A percentile compares a stretch with the other conserved stretches of the same genome.
These are phyloP conservation scores for Chrysotoxum bicinctum DNA, from an alignment of 2,888 invertebrate genomes.

Conservation along the genomic window DNA sequence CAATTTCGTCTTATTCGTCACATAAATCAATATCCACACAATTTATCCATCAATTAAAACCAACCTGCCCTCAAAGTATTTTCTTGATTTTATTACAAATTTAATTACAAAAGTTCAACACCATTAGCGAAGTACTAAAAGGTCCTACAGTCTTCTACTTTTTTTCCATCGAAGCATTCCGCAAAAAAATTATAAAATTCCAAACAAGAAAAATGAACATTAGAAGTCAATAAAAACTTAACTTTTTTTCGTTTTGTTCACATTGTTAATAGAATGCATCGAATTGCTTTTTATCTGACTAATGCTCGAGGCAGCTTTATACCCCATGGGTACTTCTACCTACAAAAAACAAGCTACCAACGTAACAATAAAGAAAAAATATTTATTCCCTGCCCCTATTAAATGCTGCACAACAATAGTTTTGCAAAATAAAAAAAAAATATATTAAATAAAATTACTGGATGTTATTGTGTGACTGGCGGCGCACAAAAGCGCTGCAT, in stretches of 20 bases:
- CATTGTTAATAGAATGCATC: slow-evolving; percentile 17
- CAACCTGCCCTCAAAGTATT: not conserved
- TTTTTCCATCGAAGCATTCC: slow-evolving; percentile 20
- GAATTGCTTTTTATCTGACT: slow-evolving; percentile 1
- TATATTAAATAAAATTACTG: slow-evolving; percentile 21
- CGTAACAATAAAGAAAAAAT: not conserved
- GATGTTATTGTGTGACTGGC: not conserved
- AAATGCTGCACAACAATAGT: slow-evolving; percentile 35
- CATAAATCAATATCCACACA: not conserved
- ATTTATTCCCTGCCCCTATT: slow-evolving; percentile 36
- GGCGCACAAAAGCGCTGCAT: slow-evolving; percentile 28
- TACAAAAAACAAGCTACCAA: not conserved
- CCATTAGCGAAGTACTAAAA: slow-evolving; percentile 4
- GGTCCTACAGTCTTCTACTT: not conserved
- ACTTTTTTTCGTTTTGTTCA: not conserved
- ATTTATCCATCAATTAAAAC: not conserved
- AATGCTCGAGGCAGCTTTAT: not conserved
- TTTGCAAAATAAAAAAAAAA: not conserved
- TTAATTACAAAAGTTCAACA: slow-evolving; percentile 5
- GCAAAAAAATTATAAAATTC: slow-evolving; percentile 31
- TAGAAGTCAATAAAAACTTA: slow-evolving; percentile 25
- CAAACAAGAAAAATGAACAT: slow-evolving; percentile 20
- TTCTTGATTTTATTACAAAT: not conserved
- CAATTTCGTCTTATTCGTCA: not conserved
- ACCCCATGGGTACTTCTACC: not conserved